These are phyloP conservation scores for Schlechtendalia chinensis DNA, from an alignment of 1,140 invertebrate species.

Conservation along the genomic window DNA sequence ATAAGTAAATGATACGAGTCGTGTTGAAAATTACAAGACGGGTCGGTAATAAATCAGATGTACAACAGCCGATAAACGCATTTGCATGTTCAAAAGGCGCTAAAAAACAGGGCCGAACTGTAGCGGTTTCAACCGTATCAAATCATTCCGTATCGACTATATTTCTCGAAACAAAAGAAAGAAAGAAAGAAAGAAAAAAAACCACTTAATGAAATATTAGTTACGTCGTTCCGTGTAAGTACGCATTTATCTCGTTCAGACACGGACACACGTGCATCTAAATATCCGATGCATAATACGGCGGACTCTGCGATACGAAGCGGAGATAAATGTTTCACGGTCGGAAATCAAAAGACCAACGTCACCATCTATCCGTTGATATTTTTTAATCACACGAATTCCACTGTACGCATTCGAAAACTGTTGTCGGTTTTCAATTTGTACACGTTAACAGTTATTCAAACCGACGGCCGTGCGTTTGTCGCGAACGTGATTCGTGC, in stretches of 20 bases:
- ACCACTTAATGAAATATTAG: neutral
- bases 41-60: slow-evolving; percentile 21
- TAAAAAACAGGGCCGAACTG: neutral
- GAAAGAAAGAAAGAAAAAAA: no score
- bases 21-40: slow-evolving; percentile 26
- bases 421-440: no score
- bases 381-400: neutral
- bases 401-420: no score
- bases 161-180: neutral
- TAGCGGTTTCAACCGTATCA: neutral
- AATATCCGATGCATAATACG: neutral
- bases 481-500: no score
- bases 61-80: neutral
- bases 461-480: no score
- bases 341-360: neutral
- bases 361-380: neutral
- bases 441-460: no score
- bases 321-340: neutral
- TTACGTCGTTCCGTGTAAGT: neutral
- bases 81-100: slow-evolving; percentile 28
- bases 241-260: neutral
- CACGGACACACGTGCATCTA: no score
- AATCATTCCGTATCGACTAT: slow-evolving; percentile 16
- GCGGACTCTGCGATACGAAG: neutral
- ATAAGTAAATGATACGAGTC: slow-evolving; percentile 1